Evolutionary conservation across 2,113 vertebrate genomes (phyloP), one percentile per base, ranked within the genome.

Genomic region (Bambusicola thoracicus): DNA sequence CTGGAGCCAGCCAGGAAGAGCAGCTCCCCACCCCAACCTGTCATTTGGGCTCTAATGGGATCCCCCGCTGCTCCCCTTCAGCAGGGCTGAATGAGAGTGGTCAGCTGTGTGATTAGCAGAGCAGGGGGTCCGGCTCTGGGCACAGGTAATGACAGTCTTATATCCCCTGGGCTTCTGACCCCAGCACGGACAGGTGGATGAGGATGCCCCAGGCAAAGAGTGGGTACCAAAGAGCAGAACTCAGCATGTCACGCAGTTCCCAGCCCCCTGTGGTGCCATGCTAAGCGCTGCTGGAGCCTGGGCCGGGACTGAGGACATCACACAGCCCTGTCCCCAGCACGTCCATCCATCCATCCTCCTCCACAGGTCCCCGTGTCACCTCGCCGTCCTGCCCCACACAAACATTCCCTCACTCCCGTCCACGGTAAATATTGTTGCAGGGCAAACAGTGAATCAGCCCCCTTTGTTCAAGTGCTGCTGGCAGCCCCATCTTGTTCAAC

Each of bases 371-470:
- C 48, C 0, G 1, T 63, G 81, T 84, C 43, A 14, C 83, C 83
- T 41, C 2, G 16, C 12, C 1, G 0, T 94, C 87, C 85, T 76
- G 92, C 85, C 91, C 91, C 67, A 0, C 59, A 67, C 91, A 94
- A 95, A 95, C 96, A 97, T 97, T 97, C 97, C 94, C 96, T 90
- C 86, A 94, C 95, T 96, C 69, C 79, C 0, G 1, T 77, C 77
- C 96, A 95, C 2, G 3, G 95, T 73, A 96, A 97, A 97, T 97
- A 97, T 97, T 96, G 92, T 96, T 81, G 20, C 94, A 96, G 93
- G 90, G 92, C 84, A 97, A 97, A 97, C 89, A 97, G 84, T 97
- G 97, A 97, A 94, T 97, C 96, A 97, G 59, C 81, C 96, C 93
- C 95, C 95, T 95, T 96, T 96, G 95, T 95, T 92, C 4, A 2